Conservation (phyloP, 2,797 vertebrate genomes). For the Bufotes viridis region DNA sequence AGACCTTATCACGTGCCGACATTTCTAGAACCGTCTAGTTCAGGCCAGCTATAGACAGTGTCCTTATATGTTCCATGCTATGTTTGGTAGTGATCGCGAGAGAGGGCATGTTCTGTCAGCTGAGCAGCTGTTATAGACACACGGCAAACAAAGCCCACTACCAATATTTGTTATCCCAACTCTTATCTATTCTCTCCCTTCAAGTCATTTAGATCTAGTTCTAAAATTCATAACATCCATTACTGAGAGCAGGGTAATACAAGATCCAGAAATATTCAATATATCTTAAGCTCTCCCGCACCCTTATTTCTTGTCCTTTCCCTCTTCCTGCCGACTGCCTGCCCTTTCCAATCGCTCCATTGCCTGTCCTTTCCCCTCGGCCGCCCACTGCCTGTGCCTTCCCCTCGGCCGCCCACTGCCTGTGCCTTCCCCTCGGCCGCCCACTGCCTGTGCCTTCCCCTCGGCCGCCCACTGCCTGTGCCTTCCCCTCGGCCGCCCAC, state of each 20-base stretch:
- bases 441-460: too few relatives aligned
- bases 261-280: too few relatives aligned
- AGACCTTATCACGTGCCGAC: neutral
- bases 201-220: neutral
- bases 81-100: neutral
- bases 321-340: too few relatives aligned
- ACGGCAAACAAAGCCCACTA: neutral
- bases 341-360: too few relatives aligned
- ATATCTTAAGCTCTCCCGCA: too few relatives aligned
- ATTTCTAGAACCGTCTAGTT: neutral
- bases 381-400: too few relatives aligned
- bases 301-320: too few relatives aligned
- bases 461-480: too few relatives aligned
- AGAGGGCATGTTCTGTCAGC: constrained; percentile 3
- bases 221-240: neutral
- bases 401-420: too few relatives aligned
- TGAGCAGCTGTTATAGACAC: constrained; percentile 31
- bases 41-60: neutral
- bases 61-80: constrained; percentile 30
- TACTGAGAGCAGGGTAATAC: neutral
- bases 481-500: neutral
- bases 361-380: too few relatives aligned
- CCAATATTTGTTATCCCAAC: neutral
- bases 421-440: too few relatives aligned
- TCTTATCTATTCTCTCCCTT: neutral